Conservation (phyloP, 1,140 invertebrate genomes). For the Triops cancriformis region DNA sequence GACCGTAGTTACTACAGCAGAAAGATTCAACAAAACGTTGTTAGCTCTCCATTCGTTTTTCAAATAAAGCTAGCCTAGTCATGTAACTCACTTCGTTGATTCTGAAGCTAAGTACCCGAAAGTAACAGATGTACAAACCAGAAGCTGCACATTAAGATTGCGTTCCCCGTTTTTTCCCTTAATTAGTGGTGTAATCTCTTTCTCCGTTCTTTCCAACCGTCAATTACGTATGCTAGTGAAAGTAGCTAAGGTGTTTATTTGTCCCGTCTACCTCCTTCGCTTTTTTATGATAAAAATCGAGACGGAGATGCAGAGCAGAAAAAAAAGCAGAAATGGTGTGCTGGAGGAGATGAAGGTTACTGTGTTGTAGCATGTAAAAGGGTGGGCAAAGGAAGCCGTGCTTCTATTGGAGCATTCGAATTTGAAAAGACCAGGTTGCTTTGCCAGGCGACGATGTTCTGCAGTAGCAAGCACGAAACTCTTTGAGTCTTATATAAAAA, state of each 20-base stretch:
- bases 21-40: no score
- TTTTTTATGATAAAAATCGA: background rate
- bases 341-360: background rate
- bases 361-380: background rate
- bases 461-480: background rate
- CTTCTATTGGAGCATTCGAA: background rate
- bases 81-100: no score
- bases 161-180: no score
- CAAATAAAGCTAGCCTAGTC: no score
- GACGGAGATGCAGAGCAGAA: background rate
- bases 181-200: no score
- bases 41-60: no score
- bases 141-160: no score
- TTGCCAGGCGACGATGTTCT: background rate
- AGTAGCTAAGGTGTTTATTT: background rate
- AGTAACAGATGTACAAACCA: no score
- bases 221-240: background rate
- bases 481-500: background rate
- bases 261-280: background rate
- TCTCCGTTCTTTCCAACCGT: no score
- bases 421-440: slow-evolving; percentile 13
- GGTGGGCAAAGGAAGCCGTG: background rate
- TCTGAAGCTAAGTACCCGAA: no score
- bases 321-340: background rate
- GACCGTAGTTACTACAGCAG: no score